These are phyloP conservation scores for Candidula unifasciata DNA, from an alignment of 2,888 invertebrate species.

Conservation along the genomic window DNA sequence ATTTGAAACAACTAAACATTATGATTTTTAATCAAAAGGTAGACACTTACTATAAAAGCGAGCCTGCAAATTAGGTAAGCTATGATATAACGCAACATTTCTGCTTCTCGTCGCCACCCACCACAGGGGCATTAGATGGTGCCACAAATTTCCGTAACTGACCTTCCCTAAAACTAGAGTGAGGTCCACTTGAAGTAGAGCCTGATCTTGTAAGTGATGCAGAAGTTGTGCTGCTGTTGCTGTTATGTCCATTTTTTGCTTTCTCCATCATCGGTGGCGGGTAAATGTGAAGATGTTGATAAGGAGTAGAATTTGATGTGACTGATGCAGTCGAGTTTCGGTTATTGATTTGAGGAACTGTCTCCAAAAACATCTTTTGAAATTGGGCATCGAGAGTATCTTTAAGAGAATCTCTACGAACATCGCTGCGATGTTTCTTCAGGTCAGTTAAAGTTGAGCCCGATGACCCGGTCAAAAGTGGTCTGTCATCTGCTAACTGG, in stretches of 20 bases:
- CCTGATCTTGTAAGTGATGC: conserved; percentile 37
- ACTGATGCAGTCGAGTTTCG: conserved; percentile 45
- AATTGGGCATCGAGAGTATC: conserved; percentile 64
- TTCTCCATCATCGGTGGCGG: conserved; percentile 58
- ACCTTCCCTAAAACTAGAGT: conserved; percentile 56
- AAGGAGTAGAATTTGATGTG: conserved; percentile 10
- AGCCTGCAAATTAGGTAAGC: background rate
- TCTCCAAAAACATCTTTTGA: conserved; percentile 68
- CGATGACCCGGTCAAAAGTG: conserved; percentile 22
- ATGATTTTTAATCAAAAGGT: too few relatives aligned
- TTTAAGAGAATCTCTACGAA: conserved; percentile 40
- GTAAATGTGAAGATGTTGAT: conserved; percentile 40
- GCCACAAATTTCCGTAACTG: conserved; percentile 66
- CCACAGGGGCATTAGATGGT: conserved; percentile 62
- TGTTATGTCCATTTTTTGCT: conserved; percentile 62
- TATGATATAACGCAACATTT: conserved; percentile 69
- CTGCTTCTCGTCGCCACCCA: conserved; percentile 67
- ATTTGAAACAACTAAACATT: too few relatives aligned
- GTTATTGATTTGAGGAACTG: conserved; percentile 55
- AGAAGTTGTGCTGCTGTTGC: conserved; percentile 58
- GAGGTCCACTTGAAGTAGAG: background rate
- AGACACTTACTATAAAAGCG: too few relatives aligned
- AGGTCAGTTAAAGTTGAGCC: conserved; percentile 45
- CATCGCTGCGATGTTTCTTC: conserved; percentile 50
- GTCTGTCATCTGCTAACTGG: background rate